Base-by-base conservation (phyloP, 2,113 vertebrate species). In the Piaya cayana region DNA sequence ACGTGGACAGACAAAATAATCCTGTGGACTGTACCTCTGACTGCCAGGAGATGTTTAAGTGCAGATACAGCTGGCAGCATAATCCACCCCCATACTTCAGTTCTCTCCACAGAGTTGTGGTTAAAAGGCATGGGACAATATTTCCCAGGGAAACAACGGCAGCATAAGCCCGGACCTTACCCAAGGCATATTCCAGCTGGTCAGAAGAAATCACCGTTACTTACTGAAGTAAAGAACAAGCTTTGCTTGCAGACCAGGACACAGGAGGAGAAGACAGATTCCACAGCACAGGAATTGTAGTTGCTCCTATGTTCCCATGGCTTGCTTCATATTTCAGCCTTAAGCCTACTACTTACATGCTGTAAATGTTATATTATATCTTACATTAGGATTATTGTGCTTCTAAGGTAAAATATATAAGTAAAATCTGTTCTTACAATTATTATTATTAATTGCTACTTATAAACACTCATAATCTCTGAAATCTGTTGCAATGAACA, bases 61-160 rank as follows among this genome's bases (percentile, higher is more conserved):
- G 25, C 56, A 59, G 62, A 34, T 53, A 21, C 1, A 84, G 21
- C 37, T 5, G 3, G 32, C 19, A 43, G 37, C 20, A 0, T 32
- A 30, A 25, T 14, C 22, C 39, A 26, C n/a, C 21, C 25, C 49
- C 25, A 19, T 26, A 56, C 13, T 36, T 36, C 25, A 52, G 20
- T 17, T 5, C 5, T 58, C 27, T 58, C 21, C 68, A 58, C 85
- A 75, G 47, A 4, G 1, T 56, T 59, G 43, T 14, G 34, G 43
- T 47, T 64, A 20, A 29, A 81, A 76, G n/a, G 20, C 36, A 12
- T 0, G 0, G 63, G 59, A 49, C 52, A 55, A 45, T 5, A 1
- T 37, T 70, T 70, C 42, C n/a, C 50, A 55, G 53, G 9, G 32
- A 74, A 88, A 53, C 1, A 4, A 39, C n/a, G 13, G 42, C 74